Base-by-base conservation (phyloP, 2,113 vertebrate species). In the Prunella himalayana region DNA sequence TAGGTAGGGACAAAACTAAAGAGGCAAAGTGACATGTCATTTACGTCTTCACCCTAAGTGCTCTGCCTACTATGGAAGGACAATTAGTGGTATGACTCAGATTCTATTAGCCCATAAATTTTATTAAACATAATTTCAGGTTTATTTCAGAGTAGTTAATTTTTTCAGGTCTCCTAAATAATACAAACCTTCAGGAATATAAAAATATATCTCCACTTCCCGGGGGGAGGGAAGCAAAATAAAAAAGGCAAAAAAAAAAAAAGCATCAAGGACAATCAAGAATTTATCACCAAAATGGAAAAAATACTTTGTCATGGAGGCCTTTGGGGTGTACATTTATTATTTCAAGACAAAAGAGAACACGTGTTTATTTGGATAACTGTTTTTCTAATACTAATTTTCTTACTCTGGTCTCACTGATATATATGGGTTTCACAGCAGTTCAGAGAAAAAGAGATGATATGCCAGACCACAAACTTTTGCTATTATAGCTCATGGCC, bases 141-240 rank as follows among this genome's bases (percentile, higher is more conserved):
- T 75, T 35, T 70, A 47, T 81, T 78, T 92, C 14, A 75, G 54
- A 78, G 15, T 22, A 66, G 54, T 59, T 78, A 2, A 13, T 47
- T 68, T 75, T 77, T 44, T 2, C 5, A 13, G 2, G 8, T 82
- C 2, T 82, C 37, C 44, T 44, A 88, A 73, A 70, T n/a, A 61
- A 44, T 13, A 75, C 2, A 35, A 57, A 56, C n/a, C 7, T 85
- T 79, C 7, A 64, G 4, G 11, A 45, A 69, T 41, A 57, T 22
- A 4, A 22, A 79, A 53, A 45, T 49, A 44, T 8, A 4, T 65
- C 12, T 30, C 8, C 47, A 19, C 2, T 44, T 63, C 25, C 8
- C 9, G 30, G 10, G 0, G 6, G 0, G 60, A 28, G 2, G 71
- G n/a, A n/a, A n/a, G n/a, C n/a, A n/a, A n/a, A n/a, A n/a, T n/a